Evolutionary conservation across 2,888 invertebrate genomes (phyloP), one percentile per base, ranked within the genome.

Genomic region (Himalopsyche kuldschensis): DNA sequence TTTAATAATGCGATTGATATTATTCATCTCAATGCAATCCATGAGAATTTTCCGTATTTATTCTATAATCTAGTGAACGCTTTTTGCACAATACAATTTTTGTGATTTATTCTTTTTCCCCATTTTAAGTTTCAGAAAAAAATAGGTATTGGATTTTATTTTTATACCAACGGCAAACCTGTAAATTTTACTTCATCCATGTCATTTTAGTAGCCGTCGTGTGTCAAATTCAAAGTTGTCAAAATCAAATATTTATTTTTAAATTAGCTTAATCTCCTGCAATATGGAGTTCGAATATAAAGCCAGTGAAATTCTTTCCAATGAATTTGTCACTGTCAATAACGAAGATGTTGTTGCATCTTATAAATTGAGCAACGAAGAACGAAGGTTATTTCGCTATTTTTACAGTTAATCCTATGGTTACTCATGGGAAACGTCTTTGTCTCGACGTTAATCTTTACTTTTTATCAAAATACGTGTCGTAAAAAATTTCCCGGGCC

Each of bases 211-310:
- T 27, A 30, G 15, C 15, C 27, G 69, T 69, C 69, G 69, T 30
- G 79, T 31, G 75, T 80, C 75, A 41, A 75, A 48, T 35, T 63
- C 31, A 20, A 46, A 47, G 79, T 78, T 69, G 78, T 82, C 75
- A 79, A 41, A 76, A 69, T 69, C 79, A 55, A 32, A 30, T 79
- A 69, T 69, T 47, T 79, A 79, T 79, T 82, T 82, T 35, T 31
- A 82, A 82, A 75, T 82, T 79, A 30, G 20, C 24, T 8, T 69
- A 32, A 32, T 31, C 30, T 30, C 24, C 41, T 32, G 15, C 41
- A 81, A 78, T 76, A 84, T 84, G 84, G 84, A 84, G 80, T 84
- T 84, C 75, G 77, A 84, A 47, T 81, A 82, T 46, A 77, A 82
- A 27, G 75, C 80, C 10, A 80, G 48, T 30, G 80, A 82, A 30